These are phyloP conservation scores for Anser brachyrhynchus DNA, from an alignment of 2,113 vertebrate species.

Conservation along the genomic window DNA sequence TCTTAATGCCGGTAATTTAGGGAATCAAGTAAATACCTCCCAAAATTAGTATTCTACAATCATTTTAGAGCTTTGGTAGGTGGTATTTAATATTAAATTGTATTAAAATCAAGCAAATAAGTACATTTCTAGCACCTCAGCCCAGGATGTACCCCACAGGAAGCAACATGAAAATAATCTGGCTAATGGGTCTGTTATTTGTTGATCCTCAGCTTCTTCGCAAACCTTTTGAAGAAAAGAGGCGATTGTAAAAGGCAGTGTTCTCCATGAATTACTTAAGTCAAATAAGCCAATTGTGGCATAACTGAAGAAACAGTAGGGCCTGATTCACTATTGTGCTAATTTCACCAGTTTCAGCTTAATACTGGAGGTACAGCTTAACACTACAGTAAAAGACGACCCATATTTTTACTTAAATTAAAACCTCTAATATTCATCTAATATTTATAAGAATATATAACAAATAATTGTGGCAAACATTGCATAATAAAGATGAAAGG, in stretches of 20 bases:
- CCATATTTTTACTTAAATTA: conserved; percentile 66
- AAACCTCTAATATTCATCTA: conserved; percentile 63
- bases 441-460: conserved; percentile 69
- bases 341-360: background rate
- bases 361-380: background rate
- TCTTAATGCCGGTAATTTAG: background rate
- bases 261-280: background rate
- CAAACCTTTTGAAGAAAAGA: background rate
- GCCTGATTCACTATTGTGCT: background rate
- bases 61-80: background rate
- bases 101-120: background rate
- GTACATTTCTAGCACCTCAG: background rate
- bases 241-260: background rate
- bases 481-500: conserved; percentile 70
- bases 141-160: background rate
- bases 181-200: background rate
- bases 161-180: background rate
- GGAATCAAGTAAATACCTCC: background rate
- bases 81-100: background rate
- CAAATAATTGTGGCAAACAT: conserved; percentile 71
- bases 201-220: background rate
- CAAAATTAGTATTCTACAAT: background rate
- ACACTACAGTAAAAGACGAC: background rate
- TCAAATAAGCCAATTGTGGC: background rate
- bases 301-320: background rate